Evolutionary conservation across 2,113 vertebrate genomes (phyloP), one percentile per base, ranked within the genome.

Genomic region (Panthera uncia): DNA sequence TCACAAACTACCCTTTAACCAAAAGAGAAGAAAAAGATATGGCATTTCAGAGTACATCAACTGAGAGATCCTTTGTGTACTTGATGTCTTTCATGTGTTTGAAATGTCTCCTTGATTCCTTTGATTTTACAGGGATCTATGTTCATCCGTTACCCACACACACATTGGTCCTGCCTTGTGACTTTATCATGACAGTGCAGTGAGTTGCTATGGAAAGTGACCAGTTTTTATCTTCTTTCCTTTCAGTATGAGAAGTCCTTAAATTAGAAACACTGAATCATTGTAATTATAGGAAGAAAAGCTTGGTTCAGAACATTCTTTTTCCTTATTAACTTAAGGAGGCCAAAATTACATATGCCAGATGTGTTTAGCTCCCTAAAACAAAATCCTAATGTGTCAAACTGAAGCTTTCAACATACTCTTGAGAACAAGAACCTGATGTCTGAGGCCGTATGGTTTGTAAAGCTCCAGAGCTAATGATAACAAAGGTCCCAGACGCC

Each of bases 331-430:
- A 81, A 82, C 33, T 63, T 86, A 63, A 98, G 5, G 63, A 98
- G 11, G 73, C 93, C 23, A 86, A 90, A 97, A 94, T 97, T 96
- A 92, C 14, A 25, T 82, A 73, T 57, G 27, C 95, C 71, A 97
- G 50, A 94, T 93, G 79, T 97, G 61, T 48, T 78, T 55, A 18
- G 55, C 25, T 95, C 63, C 88, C 33, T 86, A 33, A 31, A 92
- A 21, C 3, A 63, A 90, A 76, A 71, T 94, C 63, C 76, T 41
- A 95, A 91, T 69, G 45, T 96, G 95, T 96, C 89, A 91, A 95
- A 84, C 81, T 93, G 84, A 88, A 97, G 88, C n/a, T 68, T 61
- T 93, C 41, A 97, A 78, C 41, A 94, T 92, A 41, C 85, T 41
- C 89, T 93, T 97, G 93, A 85, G 92, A 93, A 97, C 69, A 33